A percentile compares a stretch with the other conserved stretches of the same genome.
Conservation (phyloP, 2,888 invertebrate genomes). For the Heliconius aoede region DNA sequence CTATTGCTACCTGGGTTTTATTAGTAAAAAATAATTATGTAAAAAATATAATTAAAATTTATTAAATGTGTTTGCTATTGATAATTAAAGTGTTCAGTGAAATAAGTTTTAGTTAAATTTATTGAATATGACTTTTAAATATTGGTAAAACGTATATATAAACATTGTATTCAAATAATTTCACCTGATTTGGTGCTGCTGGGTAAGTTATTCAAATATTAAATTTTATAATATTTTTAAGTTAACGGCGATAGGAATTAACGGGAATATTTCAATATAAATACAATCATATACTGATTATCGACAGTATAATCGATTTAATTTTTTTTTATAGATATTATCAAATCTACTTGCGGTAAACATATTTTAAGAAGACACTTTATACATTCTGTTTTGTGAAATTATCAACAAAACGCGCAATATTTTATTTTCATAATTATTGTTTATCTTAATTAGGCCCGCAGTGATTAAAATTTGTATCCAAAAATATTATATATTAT, state of each 20-base stretch:
- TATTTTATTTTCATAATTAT: not conserved
- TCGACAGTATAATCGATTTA: no score
- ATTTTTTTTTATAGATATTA: no score
- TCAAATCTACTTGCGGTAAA: no score
- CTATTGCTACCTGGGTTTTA: not conserved
- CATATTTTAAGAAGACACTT: no score
- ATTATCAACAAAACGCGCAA: not conserved
- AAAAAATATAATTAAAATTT: not conserved
- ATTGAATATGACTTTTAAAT: slow-evolving; percentile 4
- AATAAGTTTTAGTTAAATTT: not conserved
- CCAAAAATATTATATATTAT: not conserved
- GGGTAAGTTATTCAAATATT: slow-evolving; percentile 21
- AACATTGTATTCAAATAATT: slow-evolving; percentile 5
- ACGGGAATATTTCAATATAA: no score
- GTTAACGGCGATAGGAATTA: not conserved
- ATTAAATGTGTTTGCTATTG: not conserved
- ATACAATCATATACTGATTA: no score
- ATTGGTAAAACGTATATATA: not conserved
- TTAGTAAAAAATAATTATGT: no score
- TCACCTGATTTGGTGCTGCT: slow-evolving; percentile 8
- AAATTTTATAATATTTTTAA: not conserved
- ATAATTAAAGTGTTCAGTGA: slow-evolving; percentile 16
- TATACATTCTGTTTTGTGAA: no score
- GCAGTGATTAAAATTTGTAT: not conserved
- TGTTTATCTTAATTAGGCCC: not conserved